Evolutionary conservation across 2,888 invertebrate genomes (phyloP).

Genomic region (Eupithecia dodoneata): DNA sequence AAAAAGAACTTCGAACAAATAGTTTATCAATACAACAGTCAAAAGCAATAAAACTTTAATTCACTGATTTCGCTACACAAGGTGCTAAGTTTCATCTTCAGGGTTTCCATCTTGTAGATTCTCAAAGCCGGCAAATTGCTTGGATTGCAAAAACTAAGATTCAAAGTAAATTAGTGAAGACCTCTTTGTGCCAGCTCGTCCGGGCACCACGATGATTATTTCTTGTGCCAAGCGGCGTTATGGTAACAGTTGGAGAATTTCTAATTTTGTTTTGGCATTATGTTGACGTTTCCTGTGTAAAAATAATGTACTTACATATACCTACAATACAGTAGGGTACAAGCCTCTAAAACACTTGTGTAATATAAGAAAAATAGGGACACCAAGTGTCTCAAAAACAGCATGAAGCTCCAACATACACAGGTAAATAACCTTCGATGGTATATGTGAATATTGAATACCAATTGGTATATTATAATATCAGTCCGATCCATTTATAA

Average conservation of each 20-base stretch:
- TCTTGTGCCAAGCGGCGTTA: background rate
- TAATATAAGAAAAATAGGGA: too few relatives aligned
- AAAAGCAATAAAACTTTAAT: too few relatives aligned
- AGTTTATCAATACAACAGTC: too few relatives aligned
- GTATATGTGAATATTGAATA: too few relatives aligned
- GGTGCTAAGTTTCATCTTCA: conserved; percentile 4
- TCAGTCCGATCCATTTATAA: too few relatives aligned
- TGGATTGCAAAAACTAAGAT: background rate
- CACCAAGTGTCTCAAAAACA: too few relatives aligned
- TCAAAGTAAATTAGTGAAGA: conserved; percentile 7
- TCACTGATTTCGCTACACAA: background rate
- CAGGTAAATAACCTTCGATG: too few relatives aligned
- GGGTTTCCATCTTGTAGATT: conserved; percentile 2
- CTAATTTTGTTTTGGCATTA: background rate
- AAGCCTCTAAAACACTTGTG: too few relatives aligned
- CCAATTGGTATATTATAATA: too few relatives aligned
- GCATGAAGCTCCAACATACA: too few relatives aligned
- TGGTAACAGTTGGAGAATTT: background rate
- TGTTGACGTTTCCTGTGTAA: background rate
- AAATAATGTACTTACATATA: background rate
- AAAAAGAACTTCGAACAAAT: too few relatives aligned
- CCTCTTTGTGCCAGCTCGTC: background rate
- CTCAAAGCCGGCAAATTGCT: background rate
- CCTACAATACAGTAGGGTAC: too few relatives aligned
- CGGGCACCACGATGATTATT: background rate